These are phyloP conservation scores for Polypedilum pembai DNA, from an alignment of 1,140 invertebrate genomes.

Conservation along the genomic window DNA sequence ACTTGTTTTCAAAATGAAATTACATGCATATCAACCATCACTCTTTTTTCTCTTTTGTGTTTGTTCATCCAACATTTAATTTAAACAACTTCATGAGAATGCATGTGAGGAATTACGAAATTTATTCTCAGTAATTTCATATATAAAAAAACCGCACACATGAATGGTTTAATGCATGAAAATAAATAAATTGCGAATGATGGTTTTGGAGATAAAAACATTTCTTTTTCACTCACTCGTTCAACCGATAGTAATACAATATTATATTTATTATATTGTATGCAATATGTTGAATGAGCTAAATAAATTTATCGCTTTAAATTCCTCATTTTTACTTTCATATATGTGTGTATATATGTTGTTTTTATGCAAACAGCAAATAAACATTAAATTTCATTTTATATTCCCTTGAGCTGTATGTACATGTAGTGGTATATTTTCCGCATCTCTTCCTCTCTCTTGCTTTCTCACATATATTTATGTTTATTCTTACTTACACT, in stretches of 20 bases:
- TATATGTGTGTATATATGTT: too few species aligned
- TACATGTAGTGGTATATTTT: too few species aligned
- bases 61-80: too few species aligned
- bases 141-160: neutral
- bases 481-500: too few species aligned
- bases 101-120: neutral
- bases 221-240: neutral
- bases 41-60: too few species aligned
- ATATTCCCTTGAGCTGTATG: neutral
- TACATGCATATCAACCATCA: too few species aligned
- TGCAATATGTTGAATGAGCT: constrained; percentile 18
- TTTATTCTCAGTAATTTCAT: neutral
- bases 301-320: constrained; percentile 15
- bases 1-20: too few species aligned
- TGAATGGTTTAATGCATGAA: constrained; percentile 17
- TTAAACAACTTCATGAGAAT: too few species aligned
- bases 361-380: neutral
- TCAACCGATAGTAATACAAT: neutral
- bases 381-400: constrained; percentile 20
- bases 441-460: neutral
- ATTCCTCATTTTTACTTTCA: neutral
- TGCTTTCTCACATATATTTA: neutral
- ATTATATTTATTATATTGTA: constrained; percentile 12
- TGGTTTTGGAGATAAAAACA: neutral
- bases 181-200: constrained; percentile 9